Evolutionary conservation across 2,888 invertebrate species (phyloP), one percentile per base, ranked within the genome.

Genomic region (Stenoptilia bipunctidactyla): DNA sequence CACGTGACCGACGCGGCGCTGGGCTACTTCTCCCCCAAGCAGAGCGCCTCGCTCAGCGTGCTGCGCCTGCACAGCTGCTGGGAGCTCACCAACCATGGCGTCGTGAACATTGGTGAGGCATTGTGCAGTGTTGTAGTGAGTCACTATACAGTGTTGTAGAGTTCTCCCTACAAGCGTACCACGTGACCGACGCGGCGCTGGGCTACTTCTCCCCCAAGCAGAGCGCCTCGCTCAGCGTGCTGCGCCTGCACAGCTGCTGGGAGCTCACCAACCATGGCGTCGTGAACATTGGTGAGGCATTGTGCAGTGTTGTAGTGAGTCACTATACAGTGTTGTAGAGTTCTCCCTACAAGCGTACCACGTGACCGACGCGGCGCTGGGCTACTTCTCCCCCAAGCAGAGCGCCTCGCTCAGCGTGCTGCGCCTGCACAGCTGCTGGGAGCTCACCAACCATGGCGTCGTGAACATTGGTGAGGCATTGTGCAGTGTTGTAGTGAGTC

Each of bases 271-370:
- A 97, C 84, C 96, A 97, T 69, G 97, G 97, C 40, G 92, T 97
- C 63, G 94, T 97, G 59, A 97, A 97, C 85, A 95, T 97, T 58
- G 94, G 95, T 94, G 69, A 88, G 50, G 38, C 9, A 5, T 25
- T 9, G 9, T 5, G 5, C 9, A 25, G 25, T 25, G 25, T 6
- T 5, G 9, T 9, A 6, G 25, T 5, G 97, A 97, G 39, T 93
- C 94, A n/a, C 86, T 97, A 42, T 93, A 94, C 76, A 96, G 97
- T 95, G 45, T 86, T 97, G 49, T 80, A 89, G n/a, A n/a, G n/a
- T n/a, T n/a, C n/a, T n/a, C n/a, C n/a, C n/a, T 96, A 96, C 76
- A 97, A 86, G 97, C 97, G 54, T 98, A 98, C 80, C 97, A 98
- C 77, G 97, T 98, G 55, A 97, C 97, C 1, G 97, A 98, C 68